Evolutionary conservation across 92 coral and sea anemone species (phyloP).

Genomic region (Siderastrea siderea): DNA sequence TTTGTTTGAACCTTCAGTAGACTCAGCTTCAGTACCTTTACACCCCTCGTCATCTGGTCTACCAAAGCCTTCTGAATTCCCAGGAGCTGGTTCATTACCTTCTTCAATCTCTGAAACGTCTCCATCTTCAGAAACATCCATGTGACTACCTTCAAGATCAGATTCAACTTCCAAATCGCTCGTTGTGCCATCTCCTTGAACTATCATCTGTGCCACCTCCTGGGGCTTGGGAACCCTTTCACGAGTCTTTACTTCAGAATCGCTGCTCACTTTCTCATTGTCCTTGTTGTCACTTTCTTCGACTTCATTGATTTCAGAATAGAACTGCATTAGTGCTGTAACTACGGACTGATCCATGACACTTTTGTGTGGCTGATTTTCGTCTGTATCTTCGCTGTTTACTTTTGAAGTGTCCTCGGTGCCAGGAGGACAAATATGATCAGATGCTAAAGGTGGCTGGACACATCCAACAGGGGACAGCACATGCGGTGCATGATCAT

Average conservation of each 20-base stretch:
- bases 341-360: constrained; percentile 40
- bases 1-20: neutral
- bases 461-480: neutral
- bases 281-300: neutral
- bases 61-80: neutral
- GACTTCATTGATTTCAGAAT: constrained; percentile 35
- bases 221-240: neutral
- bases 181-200: neutral
- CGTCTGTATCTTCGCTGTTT: neutral
- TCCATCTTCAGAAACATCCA: neutral
- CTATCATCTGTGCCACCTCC: neutral
- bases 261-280: neutral
- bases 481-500: neutral
- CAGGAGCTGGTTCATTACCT: neutral
- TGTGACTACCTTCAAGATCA: constrained; percentile 7
- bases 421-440: neutral
- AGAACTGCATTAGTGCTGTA: constrained; percentile 26
- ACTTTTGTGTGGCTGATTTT: neutral
- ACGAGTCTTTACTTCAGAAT: neutral
- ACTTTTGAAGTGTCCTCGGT: neutral
- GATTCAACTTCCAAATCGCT: constrained; percentile 19
- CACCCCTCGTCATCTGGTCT: neutral
- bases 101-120: constrained; percentile 1
- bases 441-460: neutral
- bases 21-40: neutral